Conservation (phyloP, 2,113 vertebrate species). For the Rostratula benghalensis region DNA sequence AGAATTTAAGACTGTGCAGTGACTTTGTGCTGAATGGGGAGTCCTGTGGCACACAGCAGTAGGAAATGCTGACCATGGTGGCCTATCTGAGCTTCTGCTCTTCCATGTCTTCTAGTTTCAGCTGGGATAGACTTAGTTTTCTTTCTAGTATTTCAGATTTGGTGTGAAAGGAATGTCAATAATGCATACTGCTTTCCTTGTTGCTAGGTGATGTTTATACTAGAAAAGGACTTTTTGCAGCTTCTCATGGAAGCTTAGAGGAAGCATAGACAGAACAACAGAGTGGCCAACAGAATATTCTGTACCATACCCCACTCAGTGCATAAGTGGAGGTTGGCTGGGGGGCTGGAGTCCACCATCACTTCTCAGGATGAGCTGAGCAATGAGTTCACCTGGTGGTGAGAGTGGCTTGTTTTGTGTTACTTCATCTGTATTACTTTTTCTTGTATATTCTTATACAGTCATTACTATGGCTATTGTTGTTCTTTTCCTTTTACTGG, state of each 20-base stretch:
- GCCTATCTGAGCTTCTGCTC: neutral
- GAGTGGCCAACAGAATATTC: neutral
- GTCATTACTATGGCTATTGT: neutral
- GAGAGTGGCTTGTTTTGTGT: neutral
- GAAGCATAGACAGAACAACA: neutral
- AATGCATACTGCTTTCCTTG: neutral
- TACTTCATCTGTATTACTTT: neutral
- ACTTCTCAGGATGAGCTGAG: neutral
- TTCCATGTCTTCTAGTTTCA: neutral
- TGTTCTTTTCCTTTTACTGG: neutral
- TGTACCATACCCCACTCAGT: neutral
- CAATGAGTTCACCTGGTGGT: neutral
- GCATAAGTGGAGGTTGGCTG: neutral
- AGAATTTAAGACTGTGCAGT: neutral
- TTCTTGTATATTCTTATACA: neutral
- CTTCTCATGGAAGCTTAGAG: neutral
- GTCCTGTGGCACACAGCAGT: neutral
- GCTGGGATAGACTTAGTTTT: neutral
- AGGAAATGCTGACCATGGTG: accelerated
- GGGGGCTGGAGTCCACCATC: neutral
- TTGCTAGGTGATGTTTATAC: neutral
- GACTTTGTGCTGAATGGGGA: neutral
- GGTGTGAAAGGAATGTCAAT: neutral
- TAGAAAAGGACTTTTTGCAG: neutral
- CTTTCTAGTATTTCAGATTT: neutral